Conservation (phyloP, 2,797 vertebrate species). For the Phrynocephalus guinanensis region DNA sequence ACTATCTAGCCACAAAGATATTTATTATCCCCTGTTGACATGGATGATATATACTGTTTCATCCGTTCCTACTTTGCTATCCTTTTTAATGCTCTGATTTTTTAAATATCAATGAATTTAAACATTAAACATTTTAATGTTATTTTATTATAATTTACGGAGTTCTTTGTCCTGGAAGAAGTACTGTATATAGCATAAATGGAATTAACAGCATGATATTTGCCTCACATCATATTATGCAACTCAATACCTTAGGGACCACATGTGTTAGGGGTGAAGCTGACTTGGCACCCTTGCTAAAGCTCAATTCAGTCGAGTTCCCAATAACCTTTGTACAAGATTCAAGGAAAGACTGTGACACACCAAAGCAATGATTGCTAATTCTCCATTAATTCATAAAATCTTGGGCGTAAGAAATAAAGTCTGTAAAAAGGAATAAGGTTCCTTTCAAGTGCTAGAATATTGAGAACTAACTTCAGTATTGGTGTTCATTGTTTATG, state of each 20-base stretch:
- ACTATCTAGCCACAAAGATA: neutral
- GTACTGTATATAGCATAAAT: neutral
- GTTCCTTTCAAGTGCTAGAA: neutral
- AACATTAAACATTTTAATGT: neutral
- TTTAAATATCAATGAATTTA: neutral
- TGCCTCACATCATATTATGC: neutral
- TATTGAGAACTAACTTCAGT: neutral
- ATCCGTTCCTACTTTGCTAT: neutral
- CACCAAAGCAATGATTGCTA: neutral
- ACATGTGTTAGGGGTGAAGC: neutral
- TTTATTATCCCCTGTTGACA: neutral
- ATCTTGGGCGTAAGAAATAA: neutral
- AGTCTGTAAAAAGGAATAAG: neutral
- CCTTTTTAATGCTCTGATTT: neutral
- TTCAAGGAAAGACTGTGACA: neutral
- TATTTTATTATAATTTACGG: neutral
- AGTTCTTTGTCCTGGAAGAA: neutral
- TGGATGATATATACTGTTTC: neutral
- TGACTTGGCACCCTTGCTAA: neutral
- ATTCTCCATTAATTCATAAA: neutral
- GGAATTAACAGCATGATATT: neutral
- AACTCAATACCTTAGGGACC: neutral
- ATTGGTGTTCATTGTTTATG: neutral
- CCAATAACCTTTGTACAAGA: neutral
- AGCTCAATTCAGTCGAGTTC: neutral